Conservation (phyloP, 2,888 invertebrate genomes). For the Cephalotes varians region DNA sequence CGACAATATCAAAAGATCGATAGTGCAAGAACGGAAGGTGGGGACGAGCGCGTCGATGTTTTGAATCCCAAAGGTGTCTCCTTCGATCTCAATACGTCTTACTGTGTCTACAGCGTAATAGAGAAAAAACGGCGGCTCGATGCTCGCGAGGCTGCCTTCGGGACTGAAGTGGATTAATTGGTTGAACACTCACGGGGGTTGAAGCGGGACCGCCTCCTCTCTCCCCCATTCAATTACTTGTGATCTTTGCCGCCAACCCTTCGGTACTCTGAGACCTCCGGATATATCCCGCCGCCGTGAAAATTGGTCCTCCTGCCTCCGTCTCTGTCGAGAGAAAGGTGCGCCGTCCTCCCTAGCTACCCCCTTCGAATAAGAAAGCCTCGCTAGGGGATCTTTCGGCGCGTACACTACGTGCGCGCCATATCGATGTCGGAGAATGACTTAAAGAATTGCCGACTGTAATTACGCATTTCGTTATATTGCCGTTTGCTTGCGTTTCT, state of each 20-base stretch:
- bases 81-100: constrained; percentile 82
- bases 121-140: constrained; percentile 73
- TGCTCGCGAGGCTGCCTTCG: constrained; percentile 78
- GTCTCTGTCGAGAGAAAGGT: constrained; percentile 64
- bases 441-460: constrained; percentile 21
- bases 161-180: constrained; percentile 84
- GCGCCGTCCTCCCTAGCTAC: constrained; percentile 66
- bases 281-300: constrained; percentile 75
- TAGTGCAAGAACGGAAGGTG: constrained; percentile 42
- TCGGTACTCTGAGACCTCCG: constrained; percentile 74
- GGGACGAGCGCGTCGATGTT: constrained; percentile 47
- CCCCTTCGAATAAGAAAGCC: constrained; percentile 73
- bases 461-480: constrained; percentile 31
- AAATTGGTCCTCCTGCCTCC: constrained; percentile 71
- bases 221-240: constrained; percentile 79
- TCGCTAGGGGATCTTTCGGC: constrained; percentile 70
- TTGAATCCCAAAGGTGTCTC: constrained; percentile 73
- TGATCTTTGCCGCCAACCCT: constrained; percentile 81
- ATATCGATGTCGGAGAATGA: constrained; percentile 65
- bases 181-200: constrained; percentile 83
- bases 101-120: constrained; percentile 74
- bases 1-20: constrained; percentile 31
- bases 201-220: constrained; percentile 70
- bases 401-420: constrained; percentile 66
- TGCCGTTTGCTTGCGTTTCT: not conserved